A percentile compares a stretch with the other conserved stretches of the same genome.
phyloP scores from a whole-genome alignment of 2,888 invertebrate species.

The Phragmatobia fuliginosa region DNA sequence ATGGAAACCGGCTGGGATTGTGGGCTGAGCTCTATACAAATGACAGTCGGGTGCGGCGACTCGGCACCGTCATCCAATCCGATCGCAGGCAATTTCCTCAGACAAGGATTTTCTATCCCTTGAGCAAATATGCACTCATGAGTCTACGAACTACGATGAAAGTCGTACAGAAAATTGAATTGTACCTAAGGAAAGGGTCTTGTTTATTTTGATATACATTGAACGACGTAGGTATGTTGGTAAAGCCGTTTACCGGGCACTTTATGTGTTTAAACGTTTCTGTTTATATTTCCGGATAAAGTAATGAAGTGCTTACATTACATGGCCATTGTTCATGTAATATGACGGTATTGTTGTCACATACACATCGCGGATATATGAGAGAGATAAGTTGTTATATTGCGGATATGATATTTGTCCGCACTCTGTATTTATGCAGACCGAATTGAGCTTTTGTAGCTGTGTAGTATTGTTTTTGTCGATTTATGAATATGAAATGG shows the following conservation, averaged over 20 bases:
- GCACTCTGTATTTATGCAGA: constrained; percentile 21
- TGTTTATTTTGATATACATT: constrained; percentile 54
- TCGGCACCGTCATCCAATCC: constrained; percentile 69
- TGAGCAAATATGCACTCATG: constrained; percentile 77
- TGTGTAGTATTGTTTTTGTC: background rate
- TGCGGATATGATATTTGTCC: constrained; percentile 23
- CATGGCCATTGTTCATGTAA: constrained; percentile 27
- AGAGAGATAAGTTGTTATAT: constrained; percentile 26
- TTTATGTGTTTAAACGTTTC: constrained; percentile 45
- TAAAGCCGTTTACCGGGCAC: constrained; percentile 21
- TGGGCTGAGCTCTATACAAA: constrained; percentile 65
- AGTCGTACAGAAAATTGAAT: constrained; percentile 75
- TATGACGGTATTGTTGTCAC: constrained; percentile 25
- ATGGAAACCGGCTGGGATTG: constrained; percentile 52
- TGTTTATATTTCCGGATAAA: constrained; percentile 44
- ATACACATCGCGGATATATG: constrained; percentile 29
- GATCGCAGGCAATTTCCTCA: constrained; percentile 75
- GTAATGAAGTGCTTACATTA: constrained; percentile 41
- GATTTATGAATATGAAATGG: background rate
- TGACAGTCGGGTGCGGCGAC: constrained; percentile 63
- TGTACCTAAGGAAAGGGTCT: constrained; percentile 64
- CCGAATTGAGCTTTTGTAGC: background rate
- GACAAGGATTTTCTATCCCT: constrained; percentile 74
- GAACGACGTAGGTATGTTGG: constrained; percentile 6
- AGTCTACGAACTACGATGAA: constrained; percentile 67